Percentiles rank a stretch among this genome's conserved stretches.
Evolutionary conservation across 2,888 invertebrate species (phyloP).

Genomic region (Deilephila elpenor): DNA sequence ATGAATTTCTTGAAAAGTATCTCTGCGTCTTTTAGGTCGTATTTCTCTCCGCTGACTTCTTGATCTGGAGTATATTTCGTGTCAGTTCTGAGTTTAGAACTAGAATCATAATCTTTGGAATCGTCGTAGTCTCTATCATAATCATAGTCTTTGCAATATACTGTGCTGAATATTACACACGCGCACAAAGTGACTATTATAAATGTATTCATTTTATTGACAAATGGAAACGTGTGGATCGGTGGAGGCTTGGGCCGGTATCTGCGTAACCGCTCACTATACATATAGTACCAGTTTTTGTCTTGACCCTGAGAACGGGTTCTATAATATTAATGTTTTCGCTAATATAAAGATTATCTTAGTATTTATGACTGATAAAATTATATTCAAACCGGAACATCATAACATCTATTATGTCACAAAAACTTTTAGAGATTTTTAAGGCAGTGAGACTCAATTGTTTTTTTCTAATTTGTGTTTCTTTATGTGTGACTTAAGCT

Average conservation of each 20-base stretch:
- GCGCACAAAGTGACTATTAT: not conserved
- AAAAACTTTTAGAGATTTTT: too few species aligned
- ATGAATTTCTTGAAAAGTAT: conserved; percentile 59
- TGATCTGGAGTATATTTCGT: conserved; percentile 28
- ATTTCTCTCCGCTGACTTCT: conserved; percentile 38
- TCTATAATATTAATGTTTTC: conserved; percentile 8
- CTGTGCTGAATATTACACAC: not conserved
- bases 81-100: not conserved
- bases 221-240: conserved; percentile 17
- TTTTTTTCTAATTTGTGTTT: not conserved
- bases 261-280: conserved; percentile 16
- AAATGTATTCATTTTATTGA: conserved; percentile 16
- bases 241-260: not conserved
- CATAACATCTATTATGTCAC: not conserved
- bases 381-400: not conserved
- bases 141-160: conserved; percentile 34
- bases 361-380: conserved; percentile 1
- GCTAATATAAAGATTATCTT: not conserved
- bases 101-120: conserved; percentile 33
- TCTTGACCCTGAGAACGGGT: conserved; percentile 24
- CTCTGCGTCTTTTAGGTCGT: conserved; percentile 61
- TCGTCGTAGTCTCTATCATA: conserved; percentile 34
- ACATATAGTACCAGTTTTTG: not conserved
- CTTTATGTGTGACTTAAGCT: too few species aligned
- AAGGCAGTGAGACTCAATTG: not conserved